These are phyloP conservation scores for Drosophila sechellia DNA, from an alignment of 1,140 invertebrate genomes.

Conservation along the genomic window DNA sequence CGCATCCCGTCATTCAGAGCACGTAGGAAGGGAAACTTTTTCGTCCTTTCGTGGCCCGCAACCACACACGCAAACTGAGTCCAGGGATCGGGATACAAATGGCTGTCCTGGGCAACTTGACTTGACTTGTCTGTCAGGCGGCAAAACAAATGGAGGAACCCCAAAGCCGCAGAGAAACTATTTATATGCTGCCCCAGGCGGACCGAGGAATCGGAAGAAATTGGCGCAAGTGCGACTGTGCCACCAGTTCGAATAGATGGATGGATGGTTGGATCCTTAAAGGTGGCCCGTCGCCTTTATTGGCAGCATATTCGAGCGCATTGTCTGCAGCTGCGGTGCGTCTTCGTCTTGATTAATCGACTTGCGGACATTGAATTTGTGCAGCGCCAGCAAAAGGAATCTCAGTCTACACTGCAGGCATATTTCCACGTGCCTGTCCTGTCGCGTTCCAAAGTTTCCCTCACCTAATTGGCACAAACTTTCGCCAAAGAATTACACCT, in stretches of 20 bases:
- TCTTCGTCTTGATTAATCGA: slow-evolving; percentile 67
- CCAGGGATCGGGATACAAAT: slow-evolving; percentile 32
- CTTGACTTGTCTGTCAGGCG: slow-evolving; percentile 63
- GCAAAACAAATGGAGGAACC: slow-evolving; percentile 65
- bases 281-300: slow-evolving; percentile 34
- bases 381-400: slow-evolving; percentile 64
- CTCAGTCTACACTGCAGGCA: slow-evolving; percentile 45
- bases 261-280: slow-evolving; percentile 1
- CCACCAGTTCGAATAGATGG: not conserved
- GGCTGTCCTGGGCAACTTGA: slow-evolving; percentile 48
- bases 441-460: slow-evolving; percentile 46
- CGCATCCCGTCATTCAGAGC: slow-evolving; percentile 30
- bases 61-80: slow-evolving; percentile 4
- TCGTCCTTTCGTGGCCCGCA: slow-evolving; percentile 26
- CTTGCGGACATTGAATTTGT: slow-evolving; percentile 45
- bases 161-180: slow-evolving; percentile 52
- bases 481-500: slow-evolving; percentile 27
- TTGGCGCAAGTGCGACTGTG: slow-evolving; percentile 3
- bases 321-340: slow-evolving; percentile 52
- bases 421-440: slow-evolving; percentile 57
- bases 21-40: slow-evolving; percentile 50
- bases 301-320: slow-evolving; percentile 53
- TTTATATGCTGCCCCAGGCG: slow-evolving; percentile 60
- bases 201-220: slow-evolving; percentile 1
- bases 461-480: slow-evolving; percentile 66